A percentile compares a stretch with the other conserved stretches of the same genome.
Conservation (phyloP, 1,140 invertebrate genomes). For the Penaeus vannamei region DNA sequence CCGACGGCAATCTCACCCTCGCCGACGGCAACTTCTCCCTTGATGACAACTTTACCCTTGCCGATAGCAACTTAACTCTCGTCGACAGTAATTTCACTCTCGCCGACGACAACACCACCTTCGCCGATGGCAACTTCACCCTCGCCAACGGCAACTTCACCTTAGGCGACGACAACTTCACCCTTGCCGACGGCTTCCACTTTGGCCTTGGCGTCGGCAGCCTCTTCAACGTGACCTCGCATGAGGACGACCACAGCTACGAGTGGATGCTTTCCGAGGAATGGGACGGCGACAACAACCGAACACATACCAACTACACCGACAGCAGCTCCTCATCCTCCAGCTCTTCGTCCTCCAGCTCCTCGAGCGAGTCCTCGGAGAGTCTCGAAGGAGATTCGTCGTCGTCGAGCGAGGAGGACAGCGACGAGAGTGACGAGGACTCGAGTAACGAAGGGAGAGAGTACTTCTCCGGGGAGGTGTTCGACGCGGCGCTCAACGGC, state of each 20-base stretch:
- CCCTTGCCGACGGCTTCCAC: too few relatives aligned
- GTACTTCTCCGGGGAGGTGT: conserved; percentile 29
- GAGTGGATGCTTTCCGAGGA: neutral
- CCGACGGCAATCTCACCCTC: too few relatives aligned
- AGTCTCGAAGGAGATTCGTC: neutral
- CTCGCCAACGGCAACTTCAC: too few relatives aligned
- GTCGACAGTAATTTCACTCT: too few relatives aligned
- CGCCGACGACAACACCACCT: too few relatives aligned
- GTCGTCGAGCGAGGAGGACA: conserved; percentile 4
- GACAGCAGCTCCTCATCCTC: conserved; percentile 34
- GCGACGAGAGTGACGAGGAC: conserved; percentile 36
- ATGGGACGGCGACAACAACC: neutral
- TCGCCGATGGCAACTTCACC: too few relatives aligned
- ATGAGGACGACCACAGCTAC: neutral
- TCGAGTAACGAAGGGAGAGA: conserved; percentile 50
- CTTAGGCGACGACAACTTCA: too few relatives aligned
- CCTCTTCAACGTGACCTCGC: neutral
- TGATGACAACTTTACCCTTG: too few relatives aligned
- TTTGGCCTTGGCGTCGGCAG: too few relatives aligned
- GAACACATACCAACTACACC: neutral
- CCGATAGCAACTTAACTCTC: too few relatives aligned
- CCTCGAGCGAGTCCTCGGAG: conserved; percentile 21
- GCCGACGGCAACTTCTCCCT: too few relatives aligned
- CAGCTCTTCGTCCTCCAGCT: conserved; percentile 29
- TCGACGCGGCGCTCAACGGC: conserved; percentile 10